phyloP scores from a whole-genome alignment of 2,797 vertebrate species.

The Phoxinus dragarum region DNA sequence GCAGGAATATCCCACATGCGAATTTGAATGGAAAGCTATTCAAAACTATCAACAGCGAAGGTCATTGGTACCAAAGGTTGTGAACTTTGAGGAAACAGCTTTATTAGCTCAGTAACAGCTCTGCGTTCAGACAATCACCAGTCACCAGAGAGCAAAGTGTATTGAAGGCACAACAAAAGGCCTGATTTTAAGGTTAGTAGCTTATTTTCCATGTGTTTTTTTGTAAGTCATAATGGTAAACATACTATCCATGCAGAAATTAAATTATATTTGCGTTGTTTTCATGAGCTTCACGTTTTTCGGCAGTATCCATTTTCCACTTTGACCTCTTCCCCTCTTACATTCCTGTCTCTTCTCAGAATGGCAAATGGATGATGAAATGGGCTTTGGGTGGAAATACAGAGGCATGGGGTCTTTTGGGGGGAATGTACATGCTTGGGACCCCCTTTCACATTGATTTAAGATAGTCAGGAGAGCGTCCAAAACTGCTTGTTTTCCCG shows the following conservation, averaged over 20 bases:
- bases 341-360: conserved; percentile 52
- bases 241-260: background rate
- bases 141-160: conserved; percentile 48
- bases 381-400: conserved; percentile 57
- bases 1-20: background rate
- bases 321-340: conserved; percentile 53
- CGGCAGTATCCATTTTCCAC: conserved; percentile 18
- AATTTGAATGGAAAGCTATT: background rate
- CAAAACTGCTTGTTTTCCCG: conserved; percentile 56
- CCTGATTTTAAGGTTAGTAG: background rate
- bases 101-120: conserved; percentile 67
- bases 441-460: conserved; percentile 69
- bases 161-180: conserved; percentile 54
- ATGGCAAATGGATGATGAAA: conserved; percentile 52
- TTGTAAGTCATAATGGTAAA: conserved; percentile 13
- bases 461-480: conserved; percentile 67
- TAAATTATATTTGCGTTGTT: conserved; percentile 14
- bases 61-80: conserved; percentile 69
- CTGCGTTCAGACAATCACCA: conserved; percentile 69
- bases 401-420: conserved; percentile 53
- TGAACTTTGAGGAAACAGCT: conserved; percentile 63
- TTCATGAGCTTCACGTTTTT: conserved; percentile 1
- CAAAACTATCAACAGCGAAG: conserved; percentile 60
- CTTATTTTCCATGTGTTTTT: background rate
- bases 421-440: conserved; percentile 66